Base-by-base conservation (phyloP, 2,888 invertebrate genomes). In the Pyrrhia umbra region DNA sequence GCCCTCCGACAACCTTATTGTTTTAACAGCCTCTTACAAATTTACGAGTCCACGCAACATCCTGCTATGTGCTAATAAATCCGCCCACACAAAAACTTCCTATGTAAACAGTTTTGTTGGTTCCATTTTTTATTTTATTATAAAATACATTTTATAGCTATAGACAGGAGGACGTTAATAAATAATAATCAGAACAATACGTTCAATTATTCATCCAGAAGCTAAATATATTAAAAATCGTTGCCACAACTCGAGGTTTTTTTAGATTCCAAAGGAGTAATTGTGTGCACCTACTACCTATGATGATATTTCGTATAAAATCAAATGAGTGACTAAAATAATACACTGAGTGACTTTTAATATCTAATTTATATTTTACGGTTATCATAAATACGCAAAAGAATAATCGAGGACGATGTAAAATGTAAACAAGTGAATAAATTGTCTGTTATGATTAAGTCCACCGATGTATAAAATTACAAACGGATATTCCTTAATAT, bases 1-100 rank as follows among this genome's bases (percentile, higher is more conserved):
- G 88, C 90, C 91, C 91, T 91, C 92, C 92, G 84, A 82, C 88
- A 82, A 88, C 87, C 90, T 90, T 91, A 93, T 93, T 94, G 93
- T 94, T 90, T 90, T 90, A 92, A 91, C 91, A 88, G 89, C 85
- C 82, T 88, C 84, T 84, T 78, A 81, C 85, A 84, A 88, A 90
- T 92, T 92, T 92, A 92, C 88, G 90, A 90, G 85, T 84, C 81
- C 82, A 84, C 81, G 82, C 81, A 61, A 80, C 85, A 81, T 85
- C 86, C 85, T 85, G 85, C 85, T 84, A 84, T 79, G 82, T 77
- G 75, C 79, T 82, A 85, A 85, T 86, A 86, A 85, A 85, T 84
- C 82, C 81, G 63, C 82, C 83, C 68, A 81, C 82, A 64, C 72
- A 56, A 68, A 68, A 68, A 59, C 59, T 74, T 68, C 67, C 64